Percentiles rank a stretch among this genome's conserved stretches.
phyloP scores from a whole-genome alignment of 1,140 invertebrate species.

The Hermetia illucens region DNA sequence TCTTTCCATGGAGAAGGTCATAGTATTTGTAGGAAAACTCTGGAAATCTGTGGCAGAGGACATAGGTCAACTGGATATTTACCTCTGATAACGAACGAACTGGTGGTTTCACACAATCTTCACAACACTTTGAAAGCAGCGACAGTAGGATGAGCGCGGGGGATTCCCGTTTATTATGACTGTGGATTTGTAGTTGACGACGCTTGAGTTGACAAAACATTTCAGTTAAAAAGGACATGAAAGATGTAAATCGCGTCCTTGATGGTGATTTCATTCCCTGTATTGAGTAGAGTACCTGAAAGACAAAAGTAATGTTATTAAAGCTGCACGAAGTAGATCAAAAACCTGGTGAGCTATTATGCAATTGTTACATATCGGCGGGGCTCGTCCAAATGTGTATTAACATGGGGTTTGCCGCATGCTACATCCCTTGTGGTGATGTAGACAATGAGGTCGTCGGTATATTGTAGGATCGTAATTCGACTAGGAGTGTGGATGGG shows the following conservation, averaged over 20 bases:
- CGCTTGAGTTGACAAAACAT: slow-evolving; percentile 75
- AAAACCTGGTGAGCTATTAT: too few relatives aligned
- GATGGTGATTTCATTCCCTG: slow-evolving; percentile 29
- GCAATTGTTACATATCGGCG: too few relatives aligned
- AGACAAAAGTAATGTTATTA: slow-evolving; percentile 1
- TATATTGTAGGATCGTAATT: too few relatives aligned
- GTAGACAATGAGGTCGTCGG: too few relatives aligned
- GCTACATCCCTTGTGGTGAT: too few relatives aligned
- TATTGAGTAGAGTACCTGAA: slow-evolving; percentile 22
- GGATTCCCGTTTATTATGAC: slow-evolving; percentile 48
- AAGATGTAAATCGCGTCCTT: slow-evolving; percentile 57
- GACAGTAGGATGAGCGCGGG: slow-evolving; percentile 61
- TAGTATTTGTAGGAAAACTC: too few relatives aligned
- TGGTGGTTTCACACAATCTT: slow-evolving; percentile 63
- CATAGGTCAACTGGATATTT: too few relatives aligned
- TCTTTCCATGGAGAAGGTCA: too few relatives aligned
- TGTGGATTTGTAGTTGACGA: slow-evolving; percentile 51
- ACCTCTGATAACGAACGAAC: slow-evolving; percentile 64
- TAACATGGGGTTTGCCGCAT: too few relatives aligned
- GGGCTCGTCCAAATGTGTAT: too few relatives aligned
- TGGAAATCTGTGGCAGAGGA: background rate
- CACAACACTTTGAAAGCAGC: slow-evolving; percentile 69
- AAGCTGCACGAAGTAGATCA: too few relatives aligned
- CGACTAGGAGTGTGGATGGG: too few relatives aligned
- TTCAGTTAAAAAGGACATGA: slow-evolving; percentile 78